Evolutionary conservation across 1,140 invertebrate species (phyloP).

Genomic region (Pogonus chalceus): DNA sequence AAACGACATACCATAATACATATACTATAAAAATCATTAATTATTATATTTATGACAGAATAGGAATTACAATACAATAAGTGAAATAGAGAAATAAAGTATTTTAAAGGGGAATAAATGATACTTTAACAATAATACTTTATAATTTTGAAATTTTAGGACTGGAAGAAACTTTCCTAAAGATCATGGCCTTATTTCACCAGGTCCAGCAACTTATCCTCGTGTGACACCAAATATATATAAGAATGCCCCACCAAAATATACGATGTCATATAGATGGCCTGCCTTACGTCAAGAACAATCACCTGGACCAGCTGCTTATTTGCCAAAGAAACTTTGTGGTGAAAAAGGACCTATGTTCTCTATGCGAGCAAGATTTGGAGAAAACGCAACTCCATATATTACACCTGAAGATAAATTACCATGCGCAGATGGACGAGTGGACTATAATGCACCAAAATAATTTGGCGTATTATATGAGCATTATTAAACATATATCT

Average conservation of each 20-base stretch:
- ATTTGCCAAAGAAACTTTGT: constrained; percentile 26
- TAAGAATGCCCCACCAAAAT: constrained; percentile 30
- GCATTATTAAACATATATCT: too few species aligned
- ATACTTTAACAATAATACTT: background rate
- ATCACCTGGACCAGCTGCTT: constrained; percentile 37
- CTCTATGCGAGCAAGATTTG: constrained; percentile 9
- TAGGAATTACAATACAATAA: background rate
- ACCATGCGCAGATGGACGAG: too few species aligned
- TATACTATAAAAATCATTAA: too few species aligned
- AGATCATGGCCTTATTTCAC: constrained; percentile 32
- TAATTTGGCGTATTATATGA: too few species aligned
- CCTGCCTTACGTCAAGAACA: constrained; percentile 8
- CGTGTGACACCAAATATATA: constrained; percentile 26
- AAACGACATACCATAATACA: too few species aligned
- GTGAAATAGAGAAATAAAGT: too few species aligned
- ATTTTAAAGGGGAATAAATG: background rate
- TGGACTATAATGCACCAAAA: too few species aligned
- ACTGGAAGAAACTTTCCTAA: constrained; percentile 15
- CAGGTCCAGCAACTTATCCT: constrained; percentile 47
- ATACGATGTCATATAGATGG: constrained; percentile 30
- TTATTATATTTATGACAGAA: background rate
- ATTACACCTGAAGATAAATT: constrained; percentile 29
- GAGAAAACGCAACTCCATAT: constrained; percentile 16
- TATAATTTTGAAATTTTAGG: constrained; percentile 12
- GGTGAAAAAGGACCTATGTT: constrained; percentile 20